These are phyloP conservation scores for Tretioscincus oriximinensis DNA, from an alignment of 2,113 vertebrate genomes.

Conservation along the genomic window DNA sequence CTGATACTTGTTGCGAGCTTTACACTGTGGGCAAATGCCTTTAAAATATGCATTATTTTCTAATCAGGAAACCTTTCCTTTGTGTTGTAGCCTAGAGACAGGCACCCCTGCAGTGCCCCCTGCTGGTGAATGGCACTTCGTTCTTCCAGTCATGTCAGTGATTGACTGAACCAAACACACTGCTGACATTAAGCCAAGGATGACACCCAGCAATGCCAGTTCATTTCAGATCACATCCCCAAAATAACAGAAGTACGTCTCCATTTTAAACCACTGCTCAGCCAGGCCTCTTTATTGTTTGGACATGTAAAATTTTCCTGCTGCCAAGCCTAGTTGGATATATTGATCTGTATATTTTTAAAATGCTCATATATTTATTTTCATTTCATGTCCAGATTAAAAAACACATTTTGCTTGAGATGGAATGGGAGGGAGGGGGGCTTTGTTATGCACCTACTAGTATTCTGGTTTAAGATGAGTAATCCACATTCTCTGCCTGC, in stretches of 20 bases:
- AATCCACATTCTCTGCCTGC: no score
- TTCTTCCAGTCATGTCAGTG: constrained; percentile 70
- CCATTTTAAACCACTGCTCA: constrained; percentile 49
- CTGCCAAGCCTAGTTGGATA: constrained; percentile 35
- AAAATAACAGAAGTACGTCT: constrained; percentile 55
- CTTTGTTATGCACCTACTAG: no score
- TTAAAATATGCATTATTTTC: not conserved
- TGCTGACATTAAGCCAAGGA: constrained; percentile 79
- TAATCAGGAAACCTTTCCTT: constrained; percentile 30
- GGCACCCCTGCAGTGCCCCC: constrained; percentile 73
- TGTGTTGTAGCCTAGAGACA: constrained; percentile 66
- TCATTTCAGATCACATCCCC: constrained; percentile 76
- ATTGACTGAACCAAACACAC: constrained; percentile 69
- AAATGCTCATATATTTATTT: not conserved
- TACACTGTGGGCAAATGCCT: not conserved
- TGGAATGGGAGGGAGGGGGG: no score
- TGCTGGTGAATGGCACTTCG: constrained; percentile 75
- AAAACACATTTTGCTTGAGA: no score
- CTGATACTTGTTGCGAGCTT: not conserved
- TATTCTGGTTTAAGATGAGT: no score
- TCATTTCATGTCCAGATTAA: not conserved
- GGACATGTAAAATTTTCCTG: constrained; percentile 45
- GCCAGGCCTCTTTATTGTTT: constrained; percentile 36
- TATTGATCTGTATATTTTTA: constrained; percentile 1
- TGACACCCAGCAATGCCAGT: constrained; percentile 79